Evolutionary conservation across 1,140 invertebrate species (phyloP).

Genomic region (Tetragnatha versicolor): DNA sequence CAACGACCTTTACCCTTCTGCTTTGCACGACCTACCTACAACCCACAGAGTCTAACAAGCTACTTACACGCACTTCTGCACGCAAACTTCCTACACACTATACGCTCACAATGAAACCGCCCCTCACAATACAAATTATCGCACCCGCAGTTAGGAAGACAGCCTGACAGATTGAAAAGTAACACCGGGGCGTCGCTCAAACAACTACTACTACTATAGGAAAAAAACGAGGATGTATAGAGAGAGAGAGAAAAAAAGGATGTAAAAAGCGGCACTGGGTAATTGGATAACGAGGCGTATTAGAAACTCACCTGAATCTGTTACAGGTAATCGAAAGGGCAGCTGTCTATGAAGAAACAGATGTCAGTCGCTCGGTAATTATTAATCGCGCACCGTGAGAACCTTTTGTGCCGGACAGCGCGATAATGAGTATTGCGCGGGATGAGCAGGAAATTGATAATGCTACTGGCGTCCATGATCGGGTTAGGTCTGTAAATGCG

Average conservation of each 20-base stretch:
- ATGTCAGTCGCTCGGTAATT: conserved; percentile 52
- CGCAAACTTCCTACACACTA: too few species aligned
- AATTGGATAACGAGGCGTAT: conserved; percentile 54
- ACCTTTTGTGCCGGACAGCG: conserved; percentile 47
- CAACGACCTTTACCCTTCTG: too few species aligned
- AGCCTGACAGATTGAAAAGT: conserved; percentile 24
- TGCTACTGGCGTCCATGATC: too few species aligned
- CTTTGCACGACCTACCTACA: too few species aligned
- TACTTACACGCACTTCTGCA: too few species aligned
- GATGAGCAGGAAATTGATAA: conserved; percentile 47
- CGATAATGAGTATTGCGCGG: conserved; percentile 41
- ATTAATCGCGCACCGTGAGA: conserved; percentile 53
- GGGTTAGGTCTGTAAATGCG: too few species aligned
- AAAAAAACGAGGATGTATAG: background rate
- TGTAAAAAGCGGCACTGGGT: background rate
- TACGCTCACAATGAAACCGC: conserved; percentile 10
- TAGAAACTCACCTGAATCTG: conserved; percentile 53
- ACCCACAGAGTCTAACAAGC: too few species aligned
- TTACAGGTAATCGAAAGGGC: conserved; percentile 54
- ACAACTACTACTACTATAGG: background rate
- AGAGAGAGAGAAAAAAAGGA: background rate
- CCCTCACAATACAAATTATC: conserved; percentile 7
- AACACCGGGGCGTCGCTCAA: conserved; percentile 9
- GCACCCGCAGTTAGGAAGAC: background rate
- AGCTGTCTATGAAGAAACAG: conserved; percentile 52